Conservation (phyloP, 1,140 invertebrate genomes). For the Cecropterus lyciades region DNA sequence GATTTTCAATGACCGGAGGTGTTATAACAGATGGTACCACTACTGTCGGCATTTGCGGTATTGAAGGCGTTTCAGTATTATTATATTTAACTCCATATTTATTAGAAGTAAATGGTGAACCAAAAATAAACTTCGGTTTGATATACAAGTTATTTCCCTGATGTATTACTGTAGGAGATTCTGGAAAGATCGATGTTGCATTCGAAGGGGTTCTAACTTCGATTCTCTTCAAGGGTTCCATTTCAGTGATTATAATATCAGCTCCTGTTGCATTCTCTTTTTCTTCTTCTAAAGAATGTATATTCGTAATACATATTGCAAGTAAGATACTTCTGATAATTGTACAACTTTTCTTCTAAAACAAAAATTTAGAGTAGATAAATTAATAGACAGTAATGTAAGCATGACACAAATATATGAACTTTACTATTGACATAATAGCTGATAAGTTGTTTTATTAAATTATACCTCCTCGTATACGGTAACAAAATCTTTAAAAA, state of each 20-base stretch:
- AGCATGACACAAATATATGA: too few relatives aligned
- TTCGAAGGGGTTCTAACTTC: constrained; percentile 7
- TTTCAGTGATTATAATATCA: neutral
- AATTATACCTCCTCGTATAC: too few relatives aligned
- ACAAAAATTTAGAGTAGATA: neutral
- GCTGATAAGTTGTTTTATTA: too few relatives aligned
- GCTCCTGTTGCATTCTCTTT: neutral
- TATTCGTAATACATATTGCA: constrained; percentile 1
- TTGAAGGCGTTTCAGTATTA: neutral
- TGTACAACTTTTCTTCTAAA: neutral
- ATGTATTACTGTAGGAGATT: constrained; percentile 2
- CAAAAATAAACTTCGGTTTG: constrained; percentile 30
- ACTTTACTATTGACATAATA: too few relatives aligned
- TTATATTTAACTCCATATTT: constrained; percentile 5
- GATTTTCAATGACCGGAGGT: neutral
- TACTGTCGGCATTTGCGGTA: neutral
- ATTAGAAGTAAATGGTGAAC: constrained; percentile 21
- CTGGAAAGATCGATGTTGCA: neutral
- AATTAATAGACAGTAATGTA: too few relatives aligned
- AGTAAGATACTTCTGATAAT: neutral
- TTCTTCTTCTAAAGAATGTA: constrained; percentile 7
- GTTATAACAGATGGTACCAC: neutral
- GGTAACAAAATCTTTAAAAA: too few relatives aligned
- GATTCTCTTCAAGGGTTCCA: constrained; percentile 2
- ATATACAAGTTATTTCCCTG: constrained; percentile 24